phyloP scores from a whole-genome alignment of 2,797 vertebrate species.

The Fistularia tabacaria region DNA sequence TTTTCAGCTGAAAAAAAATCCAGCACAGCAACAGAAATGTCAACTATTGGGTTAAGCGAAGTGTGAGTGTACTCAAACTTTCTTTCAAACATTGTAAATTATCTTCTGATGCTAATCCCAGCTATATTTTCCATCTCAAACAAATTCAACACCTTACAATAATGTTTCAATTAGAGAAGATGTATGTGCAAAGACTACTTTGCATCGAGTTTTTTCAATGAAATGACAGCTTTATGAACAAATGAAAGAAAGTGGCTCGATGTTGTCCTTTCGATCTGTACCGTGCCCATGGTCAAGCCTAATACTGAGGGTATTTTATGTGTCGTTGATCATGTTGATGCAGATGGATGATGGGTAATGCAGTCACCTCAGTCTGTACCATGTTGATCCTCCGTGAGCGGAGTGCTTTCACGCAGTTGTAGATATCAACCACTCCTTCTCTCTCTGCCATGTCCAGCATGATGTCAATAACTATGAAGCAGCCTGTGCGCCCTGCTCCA shows the following conservation, averaged over 20 bases:
- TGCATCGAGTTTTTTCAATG: not conserved
- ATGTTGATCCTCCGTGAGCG: slow-evolving; percentile 97
- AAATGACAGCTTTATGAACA: slow-evolving; percentile 29
- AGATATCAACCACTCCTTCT: slow-evolving; percentile 98
- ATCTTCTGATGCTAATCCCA: too few relatives aligned
- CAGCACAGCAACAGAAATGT: too few relatives aligned
- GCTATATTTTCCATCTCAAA: too few relatives aligned
- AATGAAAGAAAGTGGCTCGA: slow-evolving; percentile 4
- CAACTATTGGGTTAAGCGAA: too few relatives aligned
- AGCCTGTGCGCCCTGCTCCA: slow-evolving; percentile 94
- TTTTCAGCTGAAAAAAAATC: too few relatives aligned
- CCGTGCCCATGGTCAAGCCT: slow-evolving; percentile 24
- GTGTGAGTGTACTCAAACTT: too few relatives aligned
- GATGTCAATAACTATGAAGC: slow-evolving; percentile 98
- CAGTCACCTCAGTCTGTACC: slow-evolving; percentile 87
- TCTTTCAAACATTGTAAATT: too few relatives aligned
- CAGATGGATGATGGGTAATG: slow-evolving; percentile 73
- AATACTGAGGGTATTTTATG: slow-evolving; percentile 9
- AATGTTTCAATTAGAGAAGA: too few relatives aligned
- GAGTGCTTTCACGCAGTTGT: slow-evolving; percentile 98
- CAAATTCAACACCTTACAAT: too few relatives aligned
- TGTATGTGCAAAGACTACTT: too few relatives aligned
- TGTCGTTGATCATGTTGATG: slow-evolving; percentile 52
- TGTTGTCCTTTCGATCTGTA: slow-evolving; percentile 47
- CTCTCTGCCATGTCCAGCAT: slow-evolving; percentile 99